phyloP scores from a whole-genome alignment of 1,140 invertebrate species.

The Streblospio benedicti region DNA sequence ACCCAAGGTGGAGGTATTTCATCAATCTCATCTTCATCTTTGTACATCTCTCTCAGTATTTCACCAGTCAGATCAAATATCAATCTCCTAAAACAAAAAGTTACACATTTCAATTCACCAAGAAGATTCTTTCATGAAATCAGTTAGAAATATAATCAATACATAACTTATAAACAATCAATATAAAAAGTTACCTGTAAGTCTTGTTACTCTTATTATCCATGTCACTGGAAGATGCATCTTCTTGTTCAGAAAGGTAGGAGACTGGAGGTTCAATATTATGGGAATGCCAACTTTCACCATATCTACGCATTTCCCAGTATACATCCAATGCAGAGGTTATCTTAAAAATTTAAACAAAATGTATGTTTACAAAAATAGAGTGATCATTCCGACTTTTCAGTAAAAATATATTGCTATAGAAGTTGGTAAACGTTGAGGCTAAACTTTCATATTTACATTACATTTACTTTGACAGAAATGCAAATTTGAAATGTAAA shows the following conservation, averaged over 20 bases:
- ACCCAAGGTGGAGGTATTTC: slow-evolving; percentile 52
- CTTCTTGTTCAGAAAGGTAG: slow-evolving; percentile 24
- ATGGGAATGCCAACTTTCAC: slow-evolving; percentile 25
- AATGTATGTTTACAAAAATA: not conserved
- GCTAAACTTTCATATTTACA: too few species aligned
- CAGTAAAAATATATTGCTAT: too few species aligned
- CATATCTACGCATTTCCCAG: slow-evolving; percentile 32
- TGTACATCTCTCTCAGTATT: slow-evolving; percentile 49
- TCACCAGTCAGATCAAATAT: slow-evolving; percentile 61
- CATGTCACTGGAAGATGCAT: slow-evolving; percentile 22
- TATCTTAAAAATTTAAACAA: not conserved
- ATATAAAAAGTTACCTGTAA: slow-evolving; percentile 45
- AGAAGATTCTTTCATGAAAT: too few species aligned
- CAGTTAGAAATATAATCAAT: too few species aligned
- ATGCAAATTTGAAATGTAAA: too few species aligned
- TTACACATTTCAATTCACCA: too few species aligned
- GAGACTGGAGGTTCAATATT: slow-evolving; percentile 26
- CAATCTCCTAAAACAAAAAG: too few species aligned
- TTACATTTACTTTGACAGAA: too few species aligned
- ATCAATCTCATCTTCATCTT: slow-evolving; percentile 29
- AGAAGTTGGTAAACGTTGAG: too few species aligned
- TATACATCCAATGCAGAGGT: slow-evolving; percentile 32
- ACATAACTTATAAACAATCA: too few species aligned
- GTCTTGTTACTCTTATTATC: slow-evolving; percentile 31
- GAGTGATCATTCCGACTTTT: too few species aligned